Evolutionary conservation across 2,113 vertebrate species (phyloP).

Genomic region (Camelus dromedarius): DNA sequence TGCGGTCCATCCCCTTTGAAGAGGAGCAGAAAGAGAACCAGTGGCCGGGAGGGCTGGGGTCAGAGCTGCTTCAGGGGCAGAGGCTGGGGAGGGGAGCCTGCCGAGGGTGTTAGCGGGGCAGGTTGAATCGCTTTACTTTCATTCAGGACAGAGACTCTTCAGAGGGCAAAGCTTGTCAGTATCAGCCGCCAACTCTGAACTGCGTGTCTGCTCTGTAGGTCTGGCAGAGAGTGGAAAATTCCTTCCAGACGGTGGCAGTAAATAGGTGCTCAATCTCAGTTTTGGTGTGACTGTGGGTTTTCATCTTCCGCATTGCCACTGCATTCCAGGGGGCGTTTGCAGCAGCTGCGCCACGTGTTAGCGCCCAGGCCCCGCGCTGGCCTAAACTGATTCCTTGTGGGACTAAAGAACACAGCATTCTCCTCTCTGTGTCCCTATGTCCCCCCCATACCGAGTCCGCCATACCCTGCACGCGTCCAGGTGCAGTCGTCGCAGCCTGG

Average conservation of each 20-base stretch:
- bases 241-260: not conserved
- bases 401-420: accelerated
- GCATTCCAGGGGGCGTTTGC: not conserved
- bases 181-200: not conserved
- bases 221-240: not conserved
- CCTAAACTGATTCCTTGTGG: not conserved
- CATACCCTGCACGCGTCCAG: accelerated
- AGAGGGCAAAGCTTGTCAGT: not conserved
- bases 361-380: not conserved
- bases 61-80: not conserved
- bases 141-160: not conserved
- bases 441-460: not conserved
- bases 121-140: not conserved
- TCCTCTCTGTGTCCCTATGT: not conserved
- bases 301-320: not conserved
- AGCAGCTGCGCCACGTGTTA: not conserved
- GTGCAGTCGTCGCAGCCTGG: not conserved
- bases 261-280: not conserved
- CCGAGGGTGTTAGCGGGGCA: accelerated
- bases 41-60: not conserved
- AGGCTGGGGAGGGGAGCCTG: not conserved
- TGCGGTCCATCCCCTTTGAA: not conserved
- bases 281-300: not conserved
- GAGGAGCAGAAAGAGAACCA: not conserved
- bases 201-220: accelerated